A percentile compares a stretch with the other conserved stretches of the same genome.
These are phyloP conservation scores for Pipistrellus nathusii DNA, from an alignment of 2,797 vertebrate species.

Conservation along the genomic window DNA sequence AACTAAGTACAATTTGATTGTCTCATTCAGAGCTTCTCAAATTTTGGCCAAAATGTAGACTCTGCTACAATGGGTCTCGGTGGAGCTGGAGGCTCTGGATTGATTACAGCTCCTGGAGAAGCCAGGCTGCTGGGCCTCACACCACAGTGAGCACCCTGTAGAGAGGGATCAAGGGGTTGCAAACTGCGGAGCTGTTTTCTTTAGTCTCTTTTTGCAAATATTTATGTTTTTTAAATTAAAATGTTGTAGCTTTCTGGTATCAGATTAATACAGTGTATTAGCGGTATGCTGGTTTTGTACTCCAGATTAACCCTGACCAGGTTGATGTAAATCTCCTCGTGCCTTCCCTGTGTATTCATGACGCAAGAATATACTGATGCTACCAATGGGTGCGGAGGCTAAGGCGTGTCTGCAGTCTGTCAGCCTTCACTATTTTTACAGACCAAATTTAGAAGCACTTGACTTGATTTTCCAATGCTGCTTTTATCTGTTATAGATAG, in stretches of 20 bases:
- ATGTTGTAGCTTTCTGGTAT: not conserved
- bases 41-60: not conserved
- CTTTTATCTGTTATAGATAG: not conserved
- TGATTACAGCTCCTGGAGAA: too few relatives aligned
- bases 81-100: not conserved
- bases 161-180: not conserved
- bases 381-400: fast-evolving
- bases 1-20: not conserved
- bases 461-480: not conserved
- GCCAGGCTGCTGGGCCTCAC: not conserved
- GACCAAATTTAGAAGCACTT: not conserved
- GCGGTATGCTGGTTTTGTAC: not conserved
- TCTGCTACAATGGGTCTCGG: not conserved
- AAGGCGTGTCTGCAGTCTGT: not conserved
- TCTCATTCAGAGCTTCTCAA: not conserved
- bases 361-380: not conserved
- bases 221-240: conserved; percentile 11
- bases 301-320: not conserved
- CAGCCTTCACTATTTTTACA: not conserved
- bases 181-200: not conserved
- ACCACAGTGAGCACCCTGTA: not conserved
- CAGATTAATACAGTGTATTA: not conserved
- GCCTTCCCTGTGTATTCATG: fast-evolving
- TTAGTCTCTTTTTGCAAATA: not conserved
- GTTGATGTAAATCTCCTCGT: too few relatives aligned